Percentiles rank a stretch among this genome's conserved stretches.
These are phyloP conservation scores for Aphodius sticticus DNA, from an alignment of 2,888 invertebrate species.

Conservation along the genomic window DNA sequence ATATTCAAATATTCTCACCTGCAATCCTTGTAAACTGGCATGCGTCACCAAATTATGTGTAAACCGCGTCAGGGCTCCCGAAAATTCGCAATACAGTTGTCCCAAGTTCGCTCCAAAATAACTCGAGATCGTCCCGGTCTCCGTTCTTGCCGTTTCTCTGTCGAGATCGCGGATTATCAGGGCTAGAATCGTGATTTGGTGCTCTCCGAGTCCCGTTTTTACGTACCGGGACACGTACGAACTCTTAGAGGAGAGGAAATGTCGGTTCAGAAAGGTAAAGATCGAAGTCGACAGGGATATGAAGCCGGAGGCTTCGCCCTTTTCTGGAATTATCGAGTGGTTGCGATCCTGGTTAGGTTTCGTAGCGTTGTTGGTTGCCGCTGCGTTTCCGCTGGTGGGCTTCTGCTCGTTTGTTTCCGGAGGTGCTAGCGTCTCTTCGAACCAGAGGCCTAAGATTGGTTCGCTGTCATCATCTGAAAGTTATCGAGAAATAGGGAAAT, in stretches of 20 bases:
- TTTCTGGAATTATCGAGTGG: constrained; percentile 73
- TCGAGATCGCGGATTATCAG: constrained; percentile 91
- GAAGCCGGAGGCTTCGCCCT: constrained; percentile 83
- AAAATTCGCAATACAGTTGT: constrained; percentile 77
- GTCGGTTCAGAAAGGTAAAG: constrained; percentile 84
- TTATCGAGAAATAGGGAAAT: background rate
- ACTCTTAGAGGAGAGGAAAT: constrained; percentile 78
- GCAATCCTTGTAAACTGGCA: constrained; percentile 71
- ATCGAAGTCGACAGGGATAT: constrained; percentile 87
- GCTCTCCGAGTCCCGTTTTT: constrained; percentile 79
- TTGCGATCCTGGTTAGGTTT: constrained; percentile 60
- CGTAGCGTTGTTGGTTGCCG: background rate
- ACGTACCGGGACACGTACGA: constrained; percentile 74
- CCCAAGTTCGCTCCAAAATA: constrained; percentile 79
- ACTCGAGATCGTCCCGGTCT: constrained; percentile 77
- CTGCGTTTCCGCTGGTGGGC: constrained; percentile 50
- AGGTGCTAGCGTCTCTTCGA: constrained; percentile 91
- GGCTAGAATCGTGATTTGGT: constrained; percentile 88
- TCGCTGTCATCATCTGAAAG: constrained; percentile 77
- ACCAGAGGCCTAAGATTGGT: constrained; percentile 90
- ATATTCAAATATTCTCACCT: constrained; percentile 51
- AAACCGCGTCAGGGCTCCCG: constrained; percentile 79
- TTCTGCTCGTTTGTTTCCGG: constrained; percentile 72
- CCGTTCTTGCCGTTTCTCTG: constrained; percentile 85
- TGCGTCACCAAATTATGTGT: constrained; percentile 82